phyloP scores from a whole-genome alignment of 2,797 vertebrate species.

The Hydrolagus colliei region DNA sequence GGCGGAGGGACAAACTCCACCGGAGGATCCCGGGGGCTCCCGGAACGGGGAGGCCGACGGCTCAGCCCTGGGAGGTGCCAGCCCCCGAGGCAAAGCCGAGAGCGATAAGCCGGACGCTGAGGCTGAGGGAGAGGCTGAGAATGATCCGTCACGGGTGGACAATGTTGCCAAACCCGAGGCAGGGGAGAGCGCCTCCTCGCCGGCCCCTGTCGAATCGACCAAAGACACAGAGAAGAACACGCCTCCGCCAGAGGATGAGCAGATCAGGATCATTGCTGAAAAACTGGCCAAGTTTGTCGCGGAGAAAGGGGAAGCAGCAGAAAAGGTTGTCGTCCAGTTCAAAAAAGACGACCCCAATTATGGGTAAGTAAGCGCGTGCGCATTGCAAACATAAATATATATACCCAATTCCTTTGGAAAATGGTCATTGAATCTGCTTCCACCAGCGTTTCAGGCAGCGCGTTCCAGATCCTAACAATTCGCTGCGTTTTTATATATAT shows the following conservation, averaged over 20 bases:
- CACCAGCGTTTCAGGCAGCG: too few relatives aligned
- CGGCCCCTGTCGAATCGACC: too few relatives aligned
- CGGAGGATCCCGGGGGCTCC: neutral
- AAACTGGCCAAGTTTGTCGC: constrained; percentile 21
- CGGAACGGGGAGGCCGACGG: neutral
- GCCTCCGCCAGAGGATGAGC: neutral
- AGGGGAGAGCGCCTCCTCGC: too few relatives aligned
- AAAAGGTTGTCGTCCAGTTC: constrained; percentile 17
- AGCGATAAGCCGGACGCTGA: too few relatives aligned
- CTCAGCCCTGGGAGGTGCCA: neutral
- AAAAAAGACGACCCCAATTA: constrained; percentile 26
- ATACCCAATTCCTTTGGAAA: too few relatives aligned
- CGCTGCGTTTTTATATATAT: too few relatives aligned
- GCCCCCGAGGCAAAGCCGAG: too few relatives aligned
- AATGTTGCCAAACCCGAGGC: too few relatives aligned
- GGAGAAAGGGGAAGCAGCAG: constrained; percentile 25
- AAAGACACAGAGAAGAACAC: neutral
- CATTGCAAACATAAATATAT: neutral
- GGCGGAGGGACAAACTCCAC: neutral
- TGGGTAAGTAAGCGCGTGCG: constrained; percentile 23
- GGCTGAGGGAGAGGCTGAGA: too few relatives aligned
- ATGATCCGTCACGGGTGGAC: too few relatives aligned
- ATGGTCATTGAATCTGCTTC: neutral
- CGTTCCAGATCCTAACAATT: too few relatives aligned
- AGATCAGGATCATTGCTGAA: constrained; percentile 13